Base-by-base conservation (phyloP, 92 coral and sea anemone species). In the Palythoa grandis region DNA sequence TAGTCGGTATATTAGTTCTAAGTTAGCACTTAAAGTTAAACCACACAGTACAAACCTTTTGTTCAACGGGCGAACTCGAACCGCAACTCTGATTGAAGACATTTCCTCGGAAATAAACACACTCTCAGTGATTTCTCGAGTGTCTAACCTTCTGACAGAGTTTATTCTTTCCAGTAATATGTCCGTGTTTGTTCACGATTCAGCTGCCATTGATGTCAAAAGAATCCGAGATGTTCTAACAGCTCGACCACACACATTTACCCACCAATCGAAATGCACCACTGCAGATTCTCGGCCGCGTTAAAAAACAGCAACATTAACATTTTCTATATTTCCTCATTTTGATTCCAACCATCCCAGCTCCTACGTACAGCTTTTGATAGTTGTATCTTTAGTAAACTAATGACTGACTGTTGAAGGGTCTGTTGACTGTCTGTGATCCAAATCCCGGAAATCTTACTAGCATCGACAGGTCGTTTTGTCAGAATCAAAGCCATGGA, bases 61-160 rank as follows among this genome's bases (percentile, higher is more conserved):
- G 58, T 80, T 80, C 17, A 80, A n/a, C 23, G 85, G 85, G 0
- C 85, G 85, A 80, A 80, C 85, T 23, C 85, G 85, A 7, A 80
- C 85, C 7, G 85, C 85, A 8, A 80, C 85, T 54, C 50, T 65
- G 12, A 80, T 80, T 0, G 85, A 80, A 20, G 85, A 80, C 85
- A 66, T 78, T 66, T 48, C 25, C 74, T 65, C 56, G 60, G 9
- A 23, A 53, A 12, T 6, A 20, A 52, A 52, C 22, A 13, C 22
- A 61, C 12, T 6, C 19, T 4, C 54, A 22, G n/a, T 43, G n/a
- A 40, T 80, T 8, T n/a, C 24, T 43, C 50, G 43, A 80, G 16
- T 52, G 48, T 48, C 22, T 22, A 20, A 66, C 14, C 5, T 79
- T 43, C 53, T n/a, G 56, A 60, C 29, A 7, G 22, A 79, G 14